Evolutionary conservation across 2,888 invertebrate species (phyloP).

Genomic region (Rhamnusium bicolor): DNA sequence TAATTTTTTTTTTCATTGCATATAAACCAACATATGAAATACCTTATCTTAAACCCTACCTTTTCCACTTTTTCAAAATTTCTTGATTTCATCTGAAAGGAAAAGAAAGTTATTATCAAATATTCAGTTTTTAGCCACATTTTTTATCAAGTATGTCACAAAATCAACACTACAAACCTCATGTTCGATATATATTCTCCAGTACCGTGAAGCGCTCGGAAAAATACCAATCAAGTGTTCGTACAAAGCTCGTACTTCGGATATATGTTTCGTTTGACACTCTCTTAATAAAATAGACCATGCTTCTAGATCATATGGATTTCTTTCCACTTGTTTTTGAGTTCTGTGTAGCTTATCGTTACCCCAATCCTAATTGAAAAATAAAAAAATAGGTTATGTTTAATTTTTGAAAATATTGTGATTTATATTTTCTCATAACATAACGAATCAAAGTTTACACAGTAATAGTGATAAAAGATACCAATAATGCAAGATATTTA

Average conservation of each 20-base stretch:
- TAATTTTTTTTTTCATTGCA: conserved; percentile 50
- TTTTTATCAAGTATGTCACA: not conserved
- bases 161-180: conserved; percentile 78
- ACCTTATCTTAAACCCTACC: conserved; percentile 74
- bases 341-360: conserved; percentile 88
- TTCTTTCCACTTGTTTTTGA: conserved; percentile 89
- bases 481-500: not conserved
- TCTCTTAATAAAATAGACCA: conserved; percentile 97
- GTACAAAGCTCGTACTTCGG: conserved; percentile 92
- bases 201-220: conserved; percentile 96
- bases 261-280: conserved; percentile 89
- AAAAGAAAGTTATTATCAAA: conserved; percentile 47
- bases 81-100: conserved; percentile 93
- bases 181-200: conserved; percentile 99
- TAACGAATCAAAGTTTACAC: too few species aligned
- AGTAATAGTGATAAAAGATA: too few species aligned
- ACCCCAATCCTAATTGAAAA: conserved; percentile 84
- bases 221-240: conserved; percentile 96
- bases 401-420: not conserved
- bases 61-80: conserved; percentile 99
- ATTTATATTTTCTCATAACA: not conserved
- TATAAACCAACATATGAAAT: conserved; percentile 33
- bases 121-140: not conserved
- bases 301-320: conserved; percentile 95
- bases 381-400: conserved; percentile 34